phyloP scores from a whole-genome alignment of 2,888 invertebrate genomes.

The Andricus quercusramuli region DNA sequence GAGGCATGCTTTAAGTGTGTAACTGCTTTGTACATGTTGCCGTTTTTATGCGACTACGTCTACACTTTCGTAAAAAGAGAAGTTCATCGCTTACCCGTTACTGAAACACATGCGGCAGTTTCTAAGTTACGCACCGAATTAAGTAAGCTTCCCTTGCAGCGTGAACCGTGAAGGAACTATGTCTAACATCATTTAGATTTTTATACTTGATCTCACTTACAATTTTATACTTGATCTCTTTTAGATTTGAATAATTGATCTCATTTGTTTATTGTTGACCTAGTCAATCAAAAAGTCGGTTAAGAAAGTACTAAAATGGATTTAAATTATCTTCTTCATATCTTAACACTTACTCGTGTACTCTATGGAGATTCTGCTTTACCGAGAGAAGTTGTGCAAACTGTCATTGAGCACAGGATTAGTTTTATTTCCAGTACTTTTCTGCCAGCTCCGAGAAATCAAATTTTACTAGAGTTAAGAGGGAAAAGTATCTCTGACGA shows the following conservation, averaged over 20 bases:
- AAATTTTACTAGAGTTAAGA: too few species aligned
- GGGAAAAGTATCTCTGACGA: neutral
- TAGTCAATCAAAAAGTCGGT: neutral
- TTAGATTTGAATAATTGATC: neutral
- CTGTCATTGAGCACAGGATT: neutral
- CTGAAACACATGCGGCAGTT: neutral
- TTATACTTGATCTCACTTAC: too few species aligned
- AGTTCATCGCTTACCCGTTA: neutral
- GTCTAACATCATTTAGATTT: neutral
- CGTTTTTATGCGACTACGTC: neutral
- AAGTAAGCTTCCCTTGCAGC: neutral
- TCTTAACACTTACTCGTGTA: neutral
- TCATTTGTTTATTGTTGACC: neutral
- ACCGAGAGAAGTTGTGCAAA: constrained; percentile 10
- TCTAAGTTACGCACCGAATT: neutral
- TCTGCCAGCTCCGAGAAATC: too few species aligned
- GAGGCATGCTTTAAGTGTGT: neutral
- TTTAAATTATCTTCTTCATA: neutral
- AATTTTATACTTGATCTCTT: neutral
- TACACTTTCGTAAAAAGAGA: neutral
- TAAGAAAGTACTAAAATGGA: neutral
- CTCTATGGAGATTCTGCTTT: neutral
- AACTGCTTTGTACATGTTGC: neutral
- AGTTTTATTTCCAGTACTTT: too few species aligned
- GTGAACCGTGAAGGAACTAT: neutral